Evolutionary conservation across 2,113 vertebrate species (phyloP).

Genomic region (Rhabdomys dilectus): DNA sequence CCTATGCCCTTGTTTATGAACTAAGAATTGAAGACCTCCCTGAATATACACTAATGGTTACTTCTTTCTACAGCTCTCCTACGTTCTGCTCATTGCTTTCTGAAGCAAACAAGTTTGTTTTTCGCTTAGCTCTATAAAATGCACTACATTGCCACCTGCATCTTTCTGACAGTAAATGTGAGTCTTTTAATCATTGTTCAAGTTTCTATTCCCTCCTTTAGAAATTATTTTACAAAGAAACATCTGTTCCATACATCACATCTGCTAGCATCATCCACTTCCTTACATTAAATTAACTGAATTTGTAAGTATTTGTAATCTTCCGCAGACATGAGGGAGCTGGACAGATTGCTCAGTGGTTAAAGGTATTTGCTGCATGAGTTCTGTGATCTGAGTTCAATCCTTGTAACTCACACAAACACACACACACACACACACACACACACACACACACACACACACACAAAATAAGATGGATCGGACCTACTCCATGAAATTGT

Average conservation of each 20-base stretch:
- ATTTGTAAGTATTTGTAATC: neutral
- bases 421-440: too few relatives aligned
- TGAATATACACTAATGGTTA: neutral
- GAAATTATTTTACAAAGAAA: constrained; percentile 32
- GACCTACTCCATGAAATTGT: neutral
- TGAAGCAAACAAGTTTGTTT: neutral
- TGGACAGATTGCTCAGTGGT: neutral
- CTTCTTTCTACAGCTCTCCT: neutral
- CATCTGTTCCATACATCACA: neutral
- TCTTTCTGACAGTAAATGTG: neutral
- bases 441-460: too few relatives aligned
- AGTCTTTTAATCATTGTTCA: constrained; percentile 24
- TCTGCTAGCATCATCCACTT: neutral
- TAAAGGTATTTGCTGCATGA: neutral
- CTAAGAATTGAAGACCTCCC: neutral
- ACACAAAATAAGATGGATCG: too few relatives aligned
- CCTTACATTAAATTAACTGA: neutral
- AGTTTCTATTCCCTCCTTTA: neutral
- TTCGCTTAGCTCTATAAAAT: neutral
- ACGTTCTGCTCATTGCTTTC: constrained; percentile 3
- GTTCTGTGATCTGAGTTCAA: neutral
- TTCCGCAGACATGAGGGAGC: neutral
- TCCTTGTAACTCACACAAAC: too few relatives aligned
- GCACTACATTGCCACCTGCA: neutral
- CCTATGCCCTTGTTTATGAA: neutral